Percentiles rank a stretch among this genome's conserved stretches.
Evolutionary conservation across 2,113 vertebrate species (phyloP).

Genomic region (Arizona elegans): DNA sequence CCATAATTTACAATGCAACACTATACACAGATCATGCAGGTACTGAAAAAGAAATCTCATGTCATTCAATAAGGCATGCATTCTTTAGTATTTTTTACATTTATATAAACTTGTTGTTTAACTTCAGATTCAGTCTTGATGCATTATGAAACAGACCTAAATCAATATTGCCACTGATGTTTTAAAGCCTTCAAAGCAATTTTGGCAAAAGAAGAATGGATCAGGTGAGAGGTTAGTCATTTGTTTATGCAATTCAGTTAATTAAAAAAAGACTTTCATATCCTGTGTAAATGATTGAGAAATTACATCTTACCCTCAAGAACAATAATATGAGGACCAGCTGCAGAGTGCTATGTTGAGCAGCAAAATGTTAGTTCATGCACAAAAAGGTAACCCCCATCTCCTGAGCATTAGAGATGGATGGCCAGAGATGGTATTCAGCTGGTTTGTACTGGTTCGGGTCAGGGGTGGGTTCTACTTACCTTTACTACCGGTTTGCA

Average conservation of each 20-base stretch:
- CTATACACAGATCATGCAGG: background rate
- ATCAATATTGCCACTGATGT: background rate
- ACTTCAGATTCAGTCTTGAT: background rate
- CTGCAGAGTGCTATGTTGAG: background rate
- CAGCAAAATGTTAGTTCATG: background rate
- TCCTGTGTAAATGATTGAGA: slow-evolving; percentile 4
- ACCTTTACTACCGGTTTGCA: too few relatives aligned
- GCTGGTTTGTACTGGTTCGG: too few relatives aligned
- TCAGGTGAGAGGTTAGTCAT: background rate
- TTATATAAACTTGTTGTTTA: background rate
- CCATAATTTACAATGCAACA: background rate
- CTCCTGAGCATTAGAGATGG: background rate
- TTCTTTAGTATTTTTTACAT: background rate
- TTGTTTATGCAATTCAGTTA: slow-evolving; percentile 6
- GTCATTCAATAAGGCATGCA: background rate
- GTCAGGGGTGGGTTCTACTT: too few relatives aligned
- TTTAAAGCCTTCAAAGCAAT: background rate
- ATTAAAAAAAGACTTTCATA: slow-evolving; percentile 9
- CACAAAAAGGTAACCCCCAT: background rate
- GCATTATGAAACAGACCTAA: background rate
- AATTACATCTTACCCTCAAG: background rate
- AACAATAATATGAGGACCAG: background rate
- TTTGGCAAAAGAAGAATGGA: background rate
- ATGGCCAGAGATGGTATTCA: background rate
- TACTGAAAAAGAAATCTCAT: background rate